phyloP scores from a whole-genome alignment of 2,113 vertebrate species.

The Polyodon spathula region DNA sequence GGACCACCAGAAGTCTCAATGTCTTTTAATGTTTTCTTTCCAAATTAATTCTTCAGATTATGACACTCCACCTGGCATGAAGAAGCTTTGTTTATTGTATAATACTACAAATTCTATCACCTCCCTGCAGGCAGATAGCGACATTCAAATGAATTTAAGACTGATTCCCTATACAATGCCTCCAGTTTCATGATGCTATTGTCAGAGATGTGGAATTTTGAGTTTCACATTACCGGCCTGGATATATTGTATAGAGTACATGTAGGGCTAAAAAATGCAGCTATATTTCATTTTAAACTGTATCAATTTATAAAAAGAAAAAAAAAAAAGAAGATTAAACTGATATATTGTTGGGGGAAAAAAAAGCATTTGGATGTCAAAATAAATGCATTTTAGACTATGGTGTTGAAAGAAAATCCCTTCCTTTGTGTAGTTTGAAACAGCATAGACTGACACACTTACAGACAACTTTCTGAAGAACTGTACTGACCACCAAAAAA shows the following conservation, averaged over 20 bases:
- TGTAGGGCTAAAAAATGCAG: neutral
- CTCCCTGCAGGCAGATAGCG: conserved; percentile 62
- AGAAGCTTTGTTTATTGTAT: neutral
- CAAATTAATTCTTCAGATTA: neutral
- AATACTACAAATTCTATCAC: neutral
- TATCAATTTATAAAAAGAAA: neutral
- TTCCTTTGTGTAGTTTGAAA: no score
- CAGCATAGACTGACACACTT: no score
- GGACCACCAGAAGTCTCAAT: neutral
- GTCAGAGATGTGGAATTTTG: conserved; percentile 40
- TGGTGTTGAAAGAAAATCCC: no score
- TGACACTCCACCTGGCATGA: neutral
- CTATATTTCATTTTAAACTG: neutral
- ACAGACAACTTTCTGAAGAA: no score
- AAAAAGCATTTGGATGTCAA: no score
- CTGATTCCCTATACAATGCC: conserved; percentile 70
- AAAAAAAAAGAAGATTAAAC: no score
- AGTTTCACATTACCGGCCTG: neutral
- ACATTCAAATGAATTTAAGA: conserved; percentile 80
- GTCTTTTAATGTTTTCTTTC: neutral
- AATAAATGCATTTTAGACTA: no score
- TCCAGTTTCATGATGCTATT: conserved; percentile 59
- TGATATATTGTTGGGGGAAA: no score
- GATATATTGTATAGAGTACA: neutral
- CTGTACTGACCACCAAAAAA: no score